Evolutionary conservation across 2,888 invertebrate species (phyloP), one percentile per base, ranked within the genome.

Genomic region (Folsomia manolachei): DNA sequence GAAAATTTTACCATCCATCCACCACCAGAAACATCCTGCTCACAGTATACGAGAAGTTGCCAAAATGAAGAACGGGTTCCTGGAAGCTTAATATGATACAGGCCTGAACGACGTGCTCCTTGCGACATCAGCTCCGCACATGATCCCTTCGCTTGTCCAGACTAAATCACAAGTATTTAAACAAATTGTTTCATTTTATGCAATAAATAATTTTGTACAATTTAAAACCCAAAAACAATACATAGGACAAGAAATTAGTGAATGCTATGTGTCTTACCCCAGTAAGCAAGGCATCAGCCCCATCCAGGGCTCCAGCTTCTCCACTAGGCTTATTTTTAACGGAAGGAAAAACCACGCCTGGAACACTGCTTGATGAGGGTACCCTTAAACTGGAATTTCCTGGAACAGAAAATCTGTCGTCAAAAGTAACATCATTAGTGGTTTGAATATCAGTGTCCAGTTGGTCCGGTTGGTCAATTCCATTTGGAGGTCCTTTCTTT

Each of bases 31-130:
- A 91, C 86, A 83, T 91, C 92, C 84, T 95, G 94, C 82, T 95
- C 94, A 84, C 95, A 95, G 84, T 88, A 94, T 21, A 94, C 94
- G 84, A 94, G 93, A 77, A 94, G 87, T 87, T 94, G 95, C 94
- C 94, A 94, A 85, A 93, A 95, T 0, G 94, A 93, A 23, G 80
- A 80, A 23, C 80, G 72, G 2, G 94, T 94, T 53, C 94, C 94
- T 73, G 94, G 88, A 81, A 94, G 94, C 86, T 94, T 93, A 70
- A 95, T 86, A 83, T 94, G 94, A 84, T 92, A 95, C 0, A 94
- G 92, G 25, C 94, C 94, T 23, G 92, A 93, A 81, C 92, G 91
- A 75, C 90, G 87, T 91, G 93, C 93, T 27, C 94, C 94, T 60
- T 91, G 92, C 82, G 91, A 92, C 77, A 91, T 85, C 63, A 95